Evolutionary conservation across 2,113 vertebrate genomes (phyloP), one percentile per base, ranked within the genome.

Genomic region (Alligator sinensis): DNA sequence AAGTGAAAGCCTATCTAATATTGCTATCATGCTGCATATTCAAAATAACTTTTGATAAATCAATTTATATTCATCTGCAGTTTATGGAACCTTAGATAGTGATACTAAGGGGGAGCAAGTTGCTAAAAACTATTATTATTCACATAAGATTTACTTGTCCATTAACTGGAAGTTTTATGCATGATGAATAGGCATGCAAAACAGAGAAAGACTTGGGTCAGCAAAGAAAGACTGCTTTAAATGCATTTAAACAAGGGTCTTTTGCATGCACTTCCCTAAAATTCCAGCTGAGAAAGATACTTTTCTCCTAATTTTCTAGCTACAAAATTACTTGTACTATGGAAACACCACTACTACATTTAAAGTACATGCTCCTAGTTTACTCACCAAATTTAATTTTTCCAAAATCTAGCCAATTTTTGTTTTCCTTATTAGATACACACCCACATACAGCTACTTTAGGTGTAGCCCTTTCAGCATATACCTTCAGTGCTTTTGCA

Each of bases 171-270:
- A 22, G 28, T 4, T 38, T 30, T 83, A 82, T 62, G 17, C 47
- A 64, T 77, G 77, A 85, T 64, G 72, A 77, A 94, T 30, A 61
- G 21, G 92, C 22, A 89, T 68, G 11, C 1, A 86, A 97, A 92
- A 11, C 6, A 88, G 78, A 16, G 19, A 93, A 93, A 81, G 15
- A 57, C 14, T 78, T 9, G 5, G 47, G 72, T 75, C 16, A 47
- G 24, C 30, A 75, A 13, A 68, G 47, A 77, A 86, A 82, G 81
- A 3, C 0, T 80, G 54, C 55, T 80, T 74, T 62, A 80, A 88
- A 91, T 21, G 4, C 17, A 80, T 61, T 80, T 89, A 38, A 64
- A 81, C 88, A 2, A 91, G 30, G 34, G 21, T 61, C 78, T 84
- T 24, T 82, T 27, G 12, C 70, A 80, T 55, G n/a, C 55, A 80